These are phyloP conservation scores for Hippasteria phrygiana DNA, from an alignment of 53 echinoderm and acorn worm genomes.

Conservation along the genomic window DNA sequence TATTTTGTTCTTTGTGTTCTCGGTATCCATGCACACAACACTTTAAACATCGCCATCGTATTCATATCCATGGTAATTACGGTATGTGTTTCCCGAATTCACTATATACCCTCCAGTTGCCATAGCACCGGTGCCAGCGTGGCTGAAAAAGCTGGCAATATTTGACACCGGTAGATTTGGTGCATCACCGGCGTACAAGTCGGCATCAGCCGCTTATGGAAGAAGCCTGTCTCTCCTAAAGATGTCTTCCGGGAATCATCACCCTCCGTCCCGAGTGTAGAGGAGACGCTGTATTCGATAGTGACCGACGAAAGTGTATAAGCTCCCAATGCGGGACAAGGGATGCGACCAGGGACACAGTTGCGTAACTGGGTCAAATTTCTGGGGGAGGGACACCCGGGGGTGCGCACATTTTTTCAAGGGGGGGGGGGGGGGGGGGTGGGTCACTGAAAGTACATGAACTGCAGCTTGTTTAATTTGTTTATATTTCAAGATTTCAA, in stretches of 20 bases:
- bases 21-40: neutral
- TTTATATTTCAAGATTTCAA: too few species aligned
- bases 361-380: slow-evolving; percentile 82
- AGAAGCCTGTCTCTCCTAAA: neutral
- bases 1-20: neutral
- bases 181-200: neutral
- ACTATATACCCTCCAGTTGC: neutral
- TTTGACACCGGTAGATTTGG: neutral
- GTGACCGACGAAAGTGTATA: neutral
- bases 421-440: too few species aligned
- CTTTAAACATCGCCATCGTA: neutral
- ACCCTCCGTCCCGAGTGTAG: neutral
- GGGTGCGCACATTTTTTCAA: neutral
- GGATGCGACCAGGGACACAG: neutral
- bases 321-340: neutral
- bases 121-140: neutral
- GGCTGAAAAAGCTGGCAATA: neutral
- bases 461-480: too few species aligned
- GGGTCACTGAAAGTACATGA: too few species aligned
- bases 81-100: neutral
- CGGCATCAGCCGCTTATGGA: neutral
- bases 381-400: slow-evolving; percentile 69
- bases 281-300: neutral
- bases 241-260: neutral
- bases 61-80: slow-evolving; percentile 6